Evolutionary conservation across 1,140 invertebrate species (phyloP).

Genomic region (Papilio dardanus): DNA sequence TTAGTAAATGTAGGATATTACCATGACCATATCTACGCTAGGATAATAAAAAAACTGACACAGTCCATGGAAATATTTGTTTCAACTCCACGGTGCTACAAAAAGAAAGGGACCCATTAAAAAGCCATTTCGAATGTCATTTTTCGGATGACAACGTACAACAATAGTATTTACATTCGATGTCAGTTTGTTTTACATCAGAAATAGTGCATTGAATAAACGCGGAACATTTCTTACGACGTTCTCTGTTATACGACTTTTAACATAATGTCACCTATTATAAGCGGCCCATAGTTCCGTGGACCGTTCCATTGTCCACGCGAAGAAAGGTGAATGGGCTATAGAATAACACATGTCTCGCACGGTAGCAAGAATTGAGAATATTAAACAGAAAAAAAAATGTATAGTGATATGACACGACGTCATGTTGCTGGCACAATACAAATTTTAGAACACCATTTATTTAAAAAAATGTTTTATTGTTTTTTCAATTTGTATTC

Average conservation of each 20-base stretch:
- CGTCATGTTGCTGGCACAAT: slow-evolving; percentile 70
- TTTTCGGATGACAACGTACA: slow-evolving; percentile 71
- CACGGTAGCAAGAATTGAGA: slow-evolving; percentile 66
- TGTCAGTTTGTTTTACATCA: slow-evolving; percentile 82
- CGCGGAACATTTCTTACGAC: slow-evolving; percentile 70
- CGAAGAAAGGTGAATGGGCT: slow-evolving; percentile 75
- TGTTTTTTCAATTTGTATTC: slow-evolving; percentile 24
- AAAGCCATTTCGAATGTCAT: slow-evolving; percentile 76
- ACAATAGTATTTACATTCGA: slow-evolving; percentile 82
- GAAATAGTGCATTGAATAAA: slow-evolving; percentile 75
- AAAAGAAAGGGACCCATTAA: slow-evolving; percentile 67
- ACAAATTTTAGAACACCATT: slow-evolving; percentile 49
- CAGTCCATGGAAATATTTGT: slow-evolving; percentile 49
- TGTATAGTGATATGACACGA: slow-evolving; percentile 72
- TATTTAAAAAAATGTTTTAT: slow-evolving; percentile 51
- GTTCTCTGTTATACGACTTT: slow-evolving; percentile 66
- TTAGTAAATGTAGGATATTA: neutral
- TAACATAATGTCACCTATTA: slow-evolving; percentile 73
- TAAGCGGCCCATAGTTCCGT: slow-evolving; percentile 68
- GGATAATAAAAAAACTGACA: slow-evolving; percentile 40
- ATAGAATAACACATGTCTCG: slow-evolving; percentile 73
- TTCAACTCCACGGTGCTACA: slow-evolving; percentile 50
- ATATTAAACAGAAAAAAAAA: slow-evolving; percentile 65
- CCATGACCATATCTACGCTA: neutral
- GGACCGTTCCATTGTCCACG: slow-evolving; percentile 63